phyloP scores from a whole-genome alignment of 2,113 vertebrate genomes.

The Eudorcas thomsonii region DNA sequence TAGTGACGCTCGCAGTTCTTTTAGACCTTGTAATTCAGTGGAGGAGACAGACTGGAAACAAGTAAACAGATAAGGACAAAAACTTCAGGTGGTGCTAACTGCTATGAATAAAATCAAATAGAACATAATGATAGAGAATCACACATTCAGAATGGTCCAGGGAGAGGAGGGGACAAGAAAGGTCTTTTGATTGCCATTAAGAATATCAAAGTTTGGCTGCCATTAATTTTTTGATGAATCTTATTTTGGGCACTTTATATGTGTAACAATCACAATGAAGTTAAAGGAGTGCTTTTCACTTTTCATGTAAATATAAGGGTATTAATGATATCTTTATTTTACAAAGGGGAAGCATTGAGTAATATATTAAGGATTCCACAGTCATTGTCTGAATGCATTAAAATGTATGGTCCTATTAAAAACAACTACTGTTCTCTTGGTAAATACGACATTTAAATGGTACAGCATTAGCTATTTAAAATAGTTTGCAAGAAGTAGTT shows the following conservation, averaged over 20 bases:
- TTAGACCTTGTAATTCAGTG: not conserved
- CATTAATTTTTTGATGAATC: not conserved
- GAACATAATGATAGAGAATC: not conserved
- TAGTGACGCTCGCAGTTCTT: not conserved
- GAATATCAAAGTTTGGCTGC: not conserved
- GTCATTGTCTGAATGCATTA: not conserved
- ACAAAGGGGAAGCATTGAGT: not conserved
- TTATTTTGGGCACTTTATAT: not conserved
- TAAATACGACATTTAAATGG: not conserved
- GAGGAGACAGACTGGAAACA: not conserved
- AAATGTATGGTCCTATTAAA: not conserved
- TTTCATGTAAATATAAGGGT: not conserved
- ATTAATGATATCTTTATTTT: constrained; percentile 5
- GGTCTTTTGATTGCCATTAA: not conserved
- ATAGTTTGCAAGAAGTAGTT: not conserved
- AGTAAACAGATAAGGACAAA: not conserved
- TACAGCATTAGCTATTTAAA: not conserved
- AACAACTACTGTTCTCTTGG: not conserved
- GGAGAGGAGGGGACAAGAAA: not conserved
- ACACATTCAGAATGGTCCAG: not conserved
- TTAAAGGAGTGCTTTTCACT: not conserved
- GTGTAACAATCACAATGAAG: not conserved
- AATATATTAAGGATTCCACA: not conserved
- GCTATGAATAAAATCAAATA: not conserved
- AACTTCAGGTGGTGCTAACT: not conserved